Conservation (phyloP, 2,888 invertebrate species). For the Dusona sp. region DNA sequence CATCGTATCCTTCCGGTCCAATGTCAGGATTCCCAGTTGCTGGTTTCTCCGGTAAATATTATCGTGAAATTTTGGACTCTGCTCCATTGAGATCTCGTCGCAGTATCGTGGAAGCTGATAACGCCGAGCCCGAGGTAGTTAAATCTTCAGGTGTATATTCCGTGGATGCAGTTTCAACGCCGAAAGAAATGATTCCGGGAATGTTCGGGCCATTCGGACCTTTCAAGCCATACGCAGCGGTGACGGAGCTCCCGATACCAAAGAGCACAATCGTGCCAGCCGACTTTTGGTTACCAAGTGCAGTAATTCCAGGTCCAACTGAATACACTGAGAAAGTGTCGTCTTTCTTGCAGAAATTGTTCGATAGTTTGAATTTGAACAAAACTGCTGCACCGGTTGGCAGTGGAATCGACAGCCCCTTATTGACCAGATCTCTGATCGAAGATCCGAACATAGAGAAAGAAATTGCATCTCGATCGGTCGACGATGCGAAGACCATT, state of each 20-base stretch:
- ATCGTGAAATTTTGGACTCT: slow-evolving; percentile 32
- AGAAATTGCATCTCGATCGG: slow-evolving; percentile 72
- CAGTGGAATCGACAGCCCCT: slow-evolving; percentile 40
- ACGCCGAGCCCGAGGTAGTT: slow-evolving; percentile 53
- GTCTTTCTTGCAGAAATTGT: slow-evolving; percentile 79
- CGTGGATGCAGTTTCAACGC: slow-evolving; percentile 57
- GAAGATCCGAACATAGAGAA: slow-evolving; percentile 56
- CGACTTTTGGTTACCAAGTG: slow-evolving; percentile 79
- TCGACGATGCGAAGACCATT: slow-evolving; percentile 77
- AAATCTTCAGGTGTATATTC: slow-evolving; percentile 77
- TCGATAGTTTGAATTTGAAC: slow-evolving; percentile 77
- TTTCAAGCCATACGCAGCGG: slow-evolving; percentile 62
- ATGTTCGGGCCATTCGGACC: slow-evolving; percentile 74
- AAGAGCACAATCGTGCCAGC: slow-evolving; percentile 82
- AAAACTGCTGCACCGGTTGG: slow-evolving; percentile 59
- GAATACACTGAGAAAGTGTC: slow-evolving; percentile 80
- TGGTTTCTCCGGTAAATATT: slow-evolving; percentile 1
- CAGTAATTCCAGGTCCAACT: slow-evolving; percentile 76
- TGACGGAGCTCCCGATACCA: slow-evolving; percentile 73
- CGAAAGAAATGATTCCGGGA: slow-evolving; percentile 76
- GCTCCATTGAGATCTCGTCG: slow-evolving; percentile 62
- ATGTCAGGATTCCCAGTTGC: slow-evolving; percentile 16
- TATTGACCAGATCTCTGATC: slow-evolving; percentile 63
- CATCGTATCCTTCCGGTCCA: not conserved
- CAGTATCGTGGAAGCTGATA: slow-evolving; percentile 46